Evolutionary conservation across 64 coral and sea anemone species (phyloP).

Genomic region (Stichodactyla helianthus): DNA sequence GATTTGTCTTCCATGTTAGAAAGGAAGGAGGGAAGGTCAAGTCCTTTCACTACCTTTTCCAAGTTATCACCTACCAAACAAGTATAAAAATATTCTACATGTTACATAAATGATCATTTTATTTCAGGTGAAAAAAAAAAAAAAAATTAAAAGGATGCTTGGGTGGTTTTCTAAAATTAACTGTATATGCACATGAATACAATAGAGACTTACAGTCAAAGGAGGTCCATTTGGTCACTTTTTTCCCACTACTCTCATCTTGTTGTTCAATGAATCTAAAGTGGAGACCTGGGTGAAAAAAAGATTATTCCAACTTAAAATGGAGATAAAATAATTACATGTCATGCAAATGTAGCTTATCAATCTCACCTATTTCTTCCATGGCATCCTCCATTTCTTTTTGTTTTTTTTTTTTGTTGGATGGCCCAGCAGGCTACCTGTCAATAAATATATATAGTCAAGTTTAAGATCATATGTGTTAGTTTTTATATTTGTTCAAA

Average conservation of each 20-base stretch:
- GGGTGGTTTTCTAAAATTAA: not conserved
- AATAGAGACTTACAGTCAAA: conserved; percentile 4
- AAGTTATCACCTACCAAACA: conserved; percentile 34
- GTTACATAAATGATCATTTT: not conserved
- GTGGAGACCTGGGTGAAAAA: not conserved
- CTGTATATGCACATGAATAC: not conserved
- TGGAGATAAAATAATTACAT: not conserved
- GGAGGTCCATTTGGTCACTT: conserved; percentile 2
- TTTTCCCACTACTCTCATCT: conserved; percentile 15
- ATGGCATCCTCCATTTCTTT: conserved; percentile 15
- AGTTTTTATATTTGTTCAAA: not conserved
- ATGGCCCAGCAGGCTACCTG: conserved; percentile 22
- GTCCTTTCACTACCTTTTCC: conserved; percentile 14
- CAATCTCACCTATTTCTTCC: not conserved
- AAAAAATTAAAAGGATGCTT: not conserved
- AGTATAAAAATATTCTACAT: not conserved
- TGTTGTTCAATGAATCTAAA: not conserved
- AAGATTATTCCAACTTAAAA: not conserved
- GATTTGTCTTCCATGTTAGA: conserved; percentile 15
- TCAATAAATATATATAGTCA: not conserved
- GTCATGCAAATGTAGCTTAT: not conserved
- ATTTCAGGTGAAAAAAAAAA: not conserved
- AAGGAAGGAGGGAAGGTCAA: not conserved
- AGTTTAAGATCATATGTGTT: not conserved
- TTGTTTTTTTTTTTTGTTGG: not conserved